phyloP scores from a whole-genome alignment of 23 tunicate species.

The Halocynthia roretzi region DNA sequence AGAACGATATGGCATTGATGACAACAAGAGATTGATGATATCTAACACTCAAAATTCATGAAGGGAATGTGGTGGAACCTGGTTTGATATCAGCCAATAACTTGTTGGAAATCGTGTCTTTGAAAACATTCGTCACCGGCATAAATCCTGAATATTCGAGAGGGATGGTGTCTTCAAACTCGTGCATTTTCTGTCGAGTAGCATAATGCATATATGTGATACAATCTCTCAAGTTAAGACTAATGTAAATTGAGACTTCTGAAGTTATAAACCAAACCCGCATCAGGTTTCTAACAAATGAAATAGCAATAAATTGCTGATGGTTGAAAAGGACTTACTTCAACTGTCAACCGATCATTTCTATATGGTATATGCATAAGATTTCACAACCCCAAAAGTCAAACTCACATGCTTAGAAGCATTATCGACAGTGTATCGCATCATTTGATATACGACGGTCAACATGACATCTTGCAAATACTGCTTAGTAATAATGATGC shows the following conservation, averaged over 20 bases:
- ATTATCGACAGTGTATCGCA: conserved; percentile 36
- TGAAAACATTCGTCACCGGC: conserved; percentile 55
- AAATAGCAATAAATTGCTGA: too few species aligned
- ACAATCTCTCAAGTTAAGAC: neutral
- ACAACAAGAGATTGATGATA: neutral
- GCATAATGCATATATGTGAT: neutral
- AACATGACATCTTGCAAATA: conserved; percentile 25
- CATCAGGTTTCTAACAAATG: too few species aligned
- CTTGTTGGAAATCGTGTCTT: conserved; percentile 1
- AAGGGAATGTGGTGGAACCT: too few species aligned
- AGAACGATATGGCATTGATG: neutral
- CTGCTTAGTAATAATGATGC: conserved; percentile 29
- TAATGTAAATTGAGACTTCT: neutral
- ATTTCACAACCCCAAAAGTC: neutral
- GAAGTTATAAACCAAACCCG: too few species aligned
- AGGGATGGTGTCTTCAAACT: conserved; percentile 46
- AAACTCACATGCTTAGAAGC: conserved; percentile 43
- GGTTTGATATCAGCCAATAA: too few species aligned
- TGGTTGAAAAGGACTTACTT: too few species aligned
- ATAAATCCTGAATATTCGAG: conserved; percentile 22
- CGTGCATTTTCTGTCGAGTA: conserved; percentile 40
- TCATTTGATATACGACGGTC: conserved; percentile 21
- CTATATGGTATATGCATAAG: neutral
- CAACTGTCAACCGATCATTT: too few species aligned
- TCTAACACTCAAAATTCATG: too few species aligned